Percentiles rank a stretch among this genome's conserved stretches.
phyloP scores from a whole-genome alignment of 92 coral and sea anemone genomes.

The Siderastrea radians region DNA sequence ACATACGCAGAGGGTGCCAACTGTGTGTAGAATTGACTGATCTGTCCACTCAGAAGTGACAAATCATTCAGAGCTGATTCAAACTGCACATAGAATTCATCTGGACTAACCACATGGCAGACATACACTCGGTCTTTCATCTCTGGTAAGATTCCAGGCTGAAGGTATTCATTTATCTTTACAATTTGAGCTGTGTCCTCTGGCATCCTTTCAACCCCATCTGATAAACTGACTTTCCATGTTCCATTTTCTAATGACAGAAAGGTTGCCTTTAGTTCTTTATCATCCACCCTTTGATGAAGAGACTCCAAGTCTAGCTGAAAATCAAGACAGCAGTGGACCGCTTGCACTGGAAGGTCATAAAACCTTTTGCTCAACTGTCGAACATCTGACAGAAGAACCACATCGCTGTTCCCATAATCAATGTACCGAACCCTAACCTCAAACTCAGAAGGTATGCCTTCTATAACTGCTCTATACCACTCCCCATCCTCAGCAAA shows the following conservation, averaged over 20 bases:
- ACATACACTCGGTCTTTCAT: conserved; percentile 71
- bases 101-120: conserved; percentile 74
- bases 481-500: conserved; percentile 82
- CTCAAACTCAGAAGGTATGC: conserved; percentile 57
- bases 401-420: conserved; percentile 81
- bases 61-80: conserved; percentile 41
- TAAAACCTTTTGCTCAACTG: conserved; percentile 63
- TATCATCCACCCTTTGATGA: conserved; percentile 53
- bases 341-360: conserved; percentile 76
- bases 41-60: conserved; percentile 19
- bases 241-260: conserved; percentile 29
- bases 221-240: conserved; percentile 62
- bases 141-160: conserved; percentile 29
- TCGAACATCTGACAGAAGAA: conserved; percentile 69
- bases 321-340: conserved; percentile 69
- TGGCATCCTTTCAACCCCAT: conserved; percentile 13
- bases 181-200: neutral
- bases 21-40: conserved; percentile 6
- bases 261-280: conserved; percentile 74
- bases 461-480: conserved; percentile 81
- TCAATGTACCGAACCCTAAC: conserved; percentile 85
- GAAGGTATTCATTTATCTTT: conserved; percentile 17
- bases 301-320: conserved; percentile 49
- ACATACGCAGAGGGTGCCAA: conserved; percentile 15
- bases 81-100: conserved; percentile 84